Conservation (phyloP, 2,888 invertebrate species). For the Mantis religiosa region DNA sequence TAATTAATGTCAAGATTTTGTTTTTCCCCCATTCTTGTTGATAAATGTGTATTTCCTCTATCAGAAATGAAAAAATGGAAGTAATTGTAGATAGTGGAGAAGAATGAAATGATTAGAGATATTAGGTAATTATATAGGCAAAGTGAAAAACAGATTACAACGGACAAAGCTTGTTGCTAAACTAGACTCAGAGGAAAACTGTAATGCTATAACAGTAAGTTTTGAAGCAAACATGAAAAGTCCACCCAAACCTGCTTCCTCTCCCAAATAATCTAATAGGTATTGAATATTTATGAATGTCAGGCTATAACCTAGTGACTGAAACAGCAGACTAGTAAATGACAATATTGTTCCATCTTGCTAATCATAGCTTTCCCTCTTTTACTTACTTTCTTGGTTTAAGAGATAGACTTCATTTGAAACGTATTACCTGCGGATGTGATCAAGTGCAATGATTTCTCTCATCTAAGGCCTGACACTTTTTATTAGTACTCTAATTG, state of each 20-base stretch:
- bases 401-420: background rate
- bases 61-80: constrained; percentile 2
- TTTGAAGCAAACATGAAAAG: background rate
- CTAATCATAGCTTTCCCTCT: background rate
- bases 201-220: background rate
- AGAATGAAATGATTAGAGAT: background rate
- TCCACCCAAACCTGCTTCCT: background rate
- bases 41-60: background rate
- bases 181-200: background rate
- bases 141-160: background rate
- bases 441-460: background rate
- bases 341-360: background rate
- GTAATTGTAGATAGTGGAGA: background rate
- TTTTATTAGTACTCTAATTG: constrained; percentile 7
- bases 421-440: background rate
- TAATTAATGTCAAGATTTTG: background rate
- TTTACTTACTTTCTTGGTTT: background rate
- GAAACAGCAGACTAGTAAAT: background rate
- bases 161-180: background rate
- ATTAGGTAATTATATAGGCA: background rate
- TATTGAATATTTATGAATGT: constrained; percentile 13
- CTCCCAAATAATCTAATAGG: background rate
- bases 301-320: constrained; percentile 10
- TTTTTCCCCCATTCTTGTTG: background rate
- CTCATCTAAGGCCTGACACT: background rate